Percentiles rank a stretch among this genome's conserved stretches.
Evolutionary conservation across 2,113 vertebrate genomes (phyloP).

Genomic region (Lanius collurio): DNA sequence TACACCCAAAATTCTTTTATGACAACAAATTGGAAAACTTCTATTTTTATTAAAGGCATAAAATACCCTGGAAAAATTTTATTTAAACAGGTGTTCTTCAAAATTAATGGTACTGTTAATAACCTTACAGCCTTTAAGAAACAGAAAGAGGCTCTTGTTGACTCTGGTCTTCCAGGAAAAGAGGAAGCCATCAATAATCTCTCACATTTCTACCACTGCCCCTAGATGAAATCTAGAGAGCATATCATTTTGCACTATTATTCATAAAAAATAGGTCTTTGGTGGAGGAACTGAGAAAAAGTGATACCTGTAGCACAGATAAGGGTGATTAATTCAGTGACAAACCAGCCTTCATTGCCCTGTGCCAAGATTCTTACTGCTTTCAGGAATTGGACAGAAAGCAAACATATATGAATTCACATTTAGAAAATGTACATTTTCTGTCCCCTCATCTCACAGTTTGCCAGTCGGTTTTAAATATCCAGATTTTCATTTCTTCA

Average conservation of each 20-base stretch:
- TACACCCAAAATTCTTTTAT: background rate
- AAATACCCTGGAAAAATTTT: background rate
- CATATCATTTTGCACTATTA: background rate
- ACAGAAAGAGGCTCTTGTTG: background rate
- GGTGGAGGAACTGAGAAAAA: background rate
- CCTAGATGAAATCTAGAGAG: background rate
- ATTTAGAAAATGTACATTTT: background rate
- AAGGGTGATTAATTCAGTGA: background rate
- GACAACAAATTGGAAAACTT: background rate
- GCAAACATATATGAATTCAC: background rate
- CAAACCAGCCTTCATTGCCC: background rate
- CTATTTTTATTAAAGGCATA: background rate
- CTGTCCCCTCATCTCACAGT: background rate
- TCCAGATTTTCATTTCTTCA: slow-evolving; percentile 18
- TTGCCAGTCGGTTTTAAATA: background rate
- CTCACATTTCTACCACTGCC: background rate
- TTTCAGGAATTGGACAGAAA: background rate
- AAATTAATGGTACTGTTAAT: background rate
- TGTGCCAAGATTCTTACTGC: background rate
- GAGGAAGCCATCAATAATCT: background rate
- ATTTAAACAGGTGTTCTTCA: background rate
- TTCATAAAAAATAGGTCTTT: background rate
- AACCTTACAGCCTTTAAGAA: background rate
- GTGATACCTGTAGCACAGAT: background rate
- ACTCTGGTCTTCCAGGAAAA: background rate